Base-by-base conservation (phyloP, 2,888 invertebrate genomes). In the Eupeodes luniger region DNA sequence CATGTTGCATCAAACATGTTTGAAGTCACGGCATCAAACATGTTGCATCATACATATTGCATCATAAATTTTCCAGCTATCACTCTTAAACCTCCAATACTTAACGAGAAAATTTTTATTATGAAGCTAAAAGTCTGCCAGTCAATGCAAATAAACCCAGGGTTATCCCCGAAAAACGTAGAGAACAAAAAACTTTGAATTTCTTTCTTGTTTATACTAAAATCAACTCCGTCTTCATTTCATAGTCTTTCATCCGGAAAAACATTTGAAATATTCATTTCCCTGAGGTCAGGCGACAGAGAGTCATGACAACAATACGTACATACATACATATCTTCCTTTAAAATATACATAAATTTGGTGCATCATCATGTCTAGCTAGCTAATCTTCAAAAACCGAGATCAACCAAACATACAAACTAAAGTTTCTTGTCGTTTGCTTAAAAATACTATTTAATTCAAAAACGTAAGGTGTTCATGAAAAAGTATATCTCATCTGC, bases 261-360 rank as follows among this genome's bases (percentile, higher is more conserved):
- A 16, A 53, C 6, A 53, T 53, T 53, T 53, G n/a, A n/a, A n/a
- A 7, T 47, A 51, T 81, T 81, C 36, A 81, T 74, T 81, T 75
- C 66, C 74, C 81, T 81, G 47, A 57, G 81, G 81, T 67, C 66
- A 78, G 69, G n/a, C 49, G 36, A 40, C 27, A n/a, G n/a, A n/a
- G 19, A 59, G 59, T 47, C 36, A 44, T 64, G 51, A 55, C 4
- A 51, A 61, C 16, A 57, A 74, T 64, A 72, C 12, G 47, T 47
- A 19, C 19, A 19, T 19, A 19, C 19, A 19, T 19, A 64, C 57
- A 55, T 19, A 66, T 57, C 11, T 11, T 57, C 81, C 66, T 74
- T 72, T 34, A 57, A 14, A 53, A 53, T 53, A 16, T 5, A 7
- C 7, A 53, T n/a, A 53, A 7, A 16, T 16, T 4, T 47, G 12